These are phyloP conservation scores for Eristalis arbustorum DNA, from an alignment of 2,888 invertebrate species.

Conservation along the genomic window DNA sequence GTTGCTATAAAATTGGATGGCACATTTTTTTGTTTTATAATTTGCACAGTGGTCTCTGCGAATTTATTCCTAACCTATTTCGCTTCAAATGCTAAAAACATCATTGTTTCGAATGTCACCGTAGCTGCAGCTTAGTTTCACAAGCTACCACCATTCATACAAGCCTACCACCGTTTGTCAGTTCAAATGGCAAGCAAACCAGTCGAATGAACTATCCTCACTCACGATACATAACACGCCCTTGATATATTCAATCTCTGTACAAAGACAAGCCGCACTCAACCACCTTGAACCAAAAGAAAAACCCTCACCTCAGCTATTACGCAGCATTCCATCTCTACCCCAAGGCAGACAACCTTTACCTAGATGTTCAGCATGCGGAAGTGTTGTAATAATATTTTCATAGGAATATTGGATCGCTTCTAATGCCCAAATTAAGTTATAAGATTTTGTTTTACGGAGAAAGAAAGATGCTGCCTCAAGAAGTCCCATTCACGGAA, in stretches of 20 bases:
- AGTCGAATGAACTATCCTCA: no score
- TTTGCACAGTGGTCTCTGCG: no score
- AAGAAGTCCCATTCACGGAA: neutral
- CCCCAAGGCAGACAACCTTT: neutral
- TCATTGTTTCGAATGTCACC: no score
- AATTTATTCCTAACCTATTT: no score
- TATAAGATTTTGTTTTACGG: neutral
- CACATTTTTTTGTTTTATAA: no score
- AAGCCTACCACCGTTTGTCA: no score
- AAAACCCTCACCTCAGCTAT: neutral
- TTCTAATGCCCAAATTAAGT: constrained; percentile 8
- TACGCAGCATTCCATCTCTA: neutral
- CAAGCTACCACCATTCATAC: neutral
- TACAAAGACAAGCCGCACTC: neutral
- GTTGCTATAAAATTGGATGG: no score
- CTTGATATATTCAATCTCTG: neutral
- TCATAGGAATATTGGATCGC: neutral
- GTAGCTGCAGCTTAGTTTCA: no score
- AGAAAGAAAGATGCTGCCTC: constrained; percentile 1
- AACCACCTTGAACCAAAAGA: neutral
- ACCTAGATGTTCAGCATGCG: neutral
- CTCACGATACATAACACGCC: neutral
- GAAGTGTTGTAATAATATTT: constrained; percentile 6
- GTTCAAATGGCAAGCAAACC: no score
- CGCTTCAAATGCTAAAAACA: no score